phyloP scores from a whole-genome alignment of 2,797 vertebrate genomes.

The Emys orbicularis region DNA sequence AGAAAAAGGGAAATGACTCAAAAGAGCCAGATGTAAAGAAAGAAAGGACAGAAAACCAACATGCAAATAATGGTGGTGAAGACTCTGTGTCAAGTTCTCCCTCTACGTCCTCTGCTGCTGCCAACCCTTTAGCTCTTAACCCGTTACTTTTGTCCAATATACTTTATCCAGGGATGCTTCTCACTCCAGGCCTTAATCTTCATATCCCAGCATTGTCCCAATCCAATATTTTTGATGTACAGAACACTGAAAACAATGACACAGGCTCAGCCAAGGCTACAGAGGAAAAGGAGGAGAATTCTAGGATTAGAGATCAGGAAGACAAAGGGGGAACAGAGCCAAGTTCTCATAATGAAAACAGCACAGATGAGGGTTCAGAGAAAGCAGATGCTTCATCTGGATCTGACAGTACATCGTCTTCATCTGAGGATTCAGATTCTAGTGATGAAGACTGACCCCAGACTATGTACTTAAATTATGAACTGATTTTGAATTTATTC shows the following conservation, averaged over 20 bases:
- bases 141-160: constrained; percentile 97
- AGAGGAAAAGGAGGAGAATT: constrained; percentile 82
- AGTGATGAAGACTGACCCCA: constrained; percentile 95
- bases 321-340: constrained; percentile 88
- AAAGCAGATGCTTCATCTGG: constrained; percentile 95
- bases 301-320: constrained; percentile 80
- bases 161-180: constrained; percentile 99
- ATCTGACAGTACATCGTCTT: constrained; percentile 91
- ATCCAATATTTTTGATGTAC: constrained; percentile 85
- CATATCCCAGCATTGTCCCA: constrained; percentile 90
- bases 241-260: constrained; percentile 91
- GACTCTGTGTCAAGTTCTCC: constrained; percentile 82
- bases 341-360: constrained; percentile 92
- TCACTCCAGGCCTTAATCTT: constrained; percentile 99
- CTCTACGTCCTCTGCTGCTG: constrained; percentile 87
- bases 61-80: constrained; percentile 81
- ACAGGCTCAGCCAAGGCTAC: constrained; percentile 80
- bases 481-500: constrained; percentile 84
- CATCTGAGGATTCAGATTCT: constrained; percentile 94
- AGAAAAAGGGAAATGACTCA: constrained; percentile 85
- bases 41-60: constrained; percentile 95
- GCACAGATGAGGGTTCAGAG: constrained; percentile 95
- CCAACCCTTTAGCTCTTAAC: constrained; percentile 93
- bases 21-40: constrained; percentile 88
- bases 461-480: constrained; percentile 85